phyloP scores from a whole-genome alignment of 2,888 invertebrate genomes.

The Stictocephala bisonia region DNA sequence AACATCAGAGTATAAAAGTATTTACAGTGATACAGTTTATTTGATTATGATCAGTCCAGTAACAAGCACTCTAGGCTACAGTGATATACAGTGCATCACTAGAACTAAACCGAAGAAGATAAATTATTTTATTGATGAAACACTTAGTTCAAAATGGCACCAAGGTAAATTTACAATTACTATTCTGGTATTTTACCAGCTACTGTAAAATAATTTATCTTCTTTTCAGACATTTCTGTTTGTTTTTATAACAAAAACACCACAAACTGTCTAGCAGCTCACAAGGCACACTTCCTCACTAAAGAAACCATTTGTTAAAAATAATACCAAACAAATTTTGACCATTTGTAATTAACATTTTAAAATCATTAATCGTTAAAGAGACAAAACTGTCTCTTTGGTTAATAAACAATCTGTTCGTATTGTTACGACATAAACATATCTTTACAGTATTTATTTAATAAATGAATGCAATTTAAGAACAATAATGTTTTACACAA shows the following conservation, averaged over 20 bases:
- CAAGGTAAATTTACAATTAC: slow-evolving; percentile 9
- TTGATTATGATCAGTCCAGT: slow-evolving; percentile 36
- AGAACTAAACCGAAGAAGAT: slow-evolving; percentile 10
- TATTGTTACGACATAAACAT: too few species aligned
- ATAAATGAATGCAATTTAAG: slow-evolving; percentile 36
- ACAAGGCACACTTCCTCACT: slow-evolving; percentile 15
- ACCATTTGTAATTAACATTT: too few species aligned
- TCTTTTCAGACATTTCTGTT: not conserved
- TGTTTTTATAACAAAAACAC: not conserved
- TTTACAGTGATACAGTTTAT: slow-evolving; percentile 5
- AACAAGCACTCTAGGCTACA: slow-evolving; percentile 10
- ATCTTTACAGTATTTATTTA: too few species aligned
- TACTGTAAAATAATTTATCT: slow-evolving; percentile 34
- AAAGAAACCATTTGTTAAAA: too few species aligned
- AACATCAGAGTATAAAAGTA: slow-evolving; percentile 31
- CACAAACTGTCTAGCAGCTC: not conserved
- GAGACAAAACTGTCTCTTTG: too few species aligned
- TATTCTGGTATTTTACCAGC: not conserved
- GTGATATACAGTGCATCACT: not conserved
- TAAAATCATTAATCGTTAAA: too few species aligned
- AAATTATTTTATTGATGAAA: slow-evolving; percentile 20
- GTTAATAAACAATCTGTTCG: too few species aligned
- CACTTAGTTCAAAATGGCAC: slow-evolving; percentile 11
- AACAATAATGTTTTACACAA: slow-evolving; percentile 15
- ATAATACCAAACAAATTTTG: too few species aligned